Evolutionary conservation across 2,888 invertebrate species (phyloP).

Genomic region (Poecilus cupreus): DNA sequence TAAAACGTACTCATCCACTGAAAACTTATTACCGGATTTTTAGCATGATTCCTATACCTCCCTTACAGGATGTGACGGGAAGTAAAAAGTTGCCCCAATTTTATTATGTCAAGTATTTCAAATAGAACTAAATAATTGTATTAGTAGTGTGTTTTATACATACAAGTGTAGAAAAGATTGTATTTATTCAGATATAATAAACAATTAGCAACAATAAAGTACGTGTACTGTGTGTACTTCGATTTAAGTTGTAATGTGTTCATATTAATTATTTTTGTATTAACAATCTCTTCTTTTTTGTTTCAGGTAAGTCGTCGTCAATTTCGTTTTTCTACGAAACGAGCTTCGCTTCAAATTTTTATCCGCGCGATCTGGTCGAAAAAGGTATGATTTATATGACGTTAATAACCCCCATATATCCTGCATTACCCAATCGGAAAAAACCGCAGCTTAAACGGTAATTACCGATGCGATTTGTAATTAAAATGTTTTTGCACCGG

Average conservation of each 20-base stretch:
- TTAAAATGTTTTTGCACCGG: neutral
- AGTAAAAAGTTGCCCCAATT: too few relatives aligned
- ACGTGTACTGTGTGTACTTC: too few relatives aligned
- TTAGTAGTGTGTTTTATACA: too few relatives aligned
- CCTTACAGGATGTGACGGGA: too few relatives aligned
- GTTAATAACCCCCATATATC: conserved; percentile 34
- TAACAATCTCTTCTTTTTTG: neutral
- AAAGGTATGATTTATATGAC: conserved; percentile 48
- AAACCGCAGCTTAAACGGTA: neutral
- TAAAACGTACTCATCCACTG: too few relatives aligned
- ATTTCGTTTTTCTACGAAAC: neutral
- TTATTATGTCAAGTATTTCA: too few relatives aligned
- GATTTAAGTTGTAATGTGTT: neutral
- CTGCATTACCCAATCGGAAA: conserved; percentile 2
- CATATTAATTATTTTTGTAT: neutral
- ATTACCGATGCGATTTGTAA: neutral
- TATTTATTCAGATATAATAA: too few relatives aligned
- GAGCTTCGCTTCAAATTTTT: neutral
- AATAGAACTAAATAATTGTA: too few relatives aligned
- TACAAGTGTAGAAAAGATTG: too few relatives aligned
- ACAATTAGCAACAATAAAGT: too few relatives aligned
- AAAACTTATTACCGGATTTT: too few relatives aligned
- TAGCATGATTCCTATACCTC: too few relatives aligned
- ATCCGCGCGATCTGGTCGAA: neutral
- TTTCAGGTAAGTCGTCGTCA: conserved; percentile 39